Conservation (phyloP, 2,797 vertebrate genomes). For the Karalla daura region DNA sequence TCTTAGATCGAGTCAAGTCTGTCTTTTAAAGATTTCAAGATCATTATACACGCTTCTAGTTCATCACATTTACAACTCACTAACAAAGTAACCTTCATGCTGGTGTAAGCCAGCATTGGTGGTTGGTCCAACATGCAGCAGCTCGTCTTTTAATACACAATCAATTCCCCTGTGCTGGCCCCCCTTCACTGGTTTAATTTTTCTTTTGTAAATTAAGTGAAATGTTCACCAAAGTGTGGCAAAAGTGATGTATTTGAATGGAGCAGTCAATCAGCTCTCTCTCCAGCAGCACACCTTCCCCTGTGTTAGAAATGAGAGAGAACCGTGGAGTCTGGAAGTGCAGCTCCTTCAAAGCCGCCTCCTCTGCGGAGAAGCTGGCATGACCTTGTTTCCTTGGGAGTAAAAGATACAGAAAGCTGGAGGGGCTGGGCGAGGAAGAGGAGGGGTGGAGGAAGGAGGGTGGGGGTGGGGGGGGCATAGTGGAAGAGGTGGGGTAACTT, state of each 20-base stretch:
- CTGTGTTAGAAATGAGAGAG: constrained; percentile 46
- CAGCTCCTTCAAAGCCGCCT: constrained; percentile 73
- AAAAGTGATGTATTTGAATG: constrained; percentile 52
- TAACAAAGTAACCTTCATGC: no score
- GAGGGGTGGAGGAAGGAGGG: constrained; percentile 63
- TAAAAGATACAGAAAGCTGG: constrained; percentile 83
- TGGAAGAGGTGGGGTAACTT: constrained; percentile 85
- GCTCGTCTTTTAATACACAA: no score
- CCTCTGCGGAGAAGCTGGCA: constrained; percentile 70
- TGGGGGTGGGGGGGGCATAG: constrained; percentile 49
- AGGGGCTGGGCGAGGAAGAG: constrained; percentile 71
- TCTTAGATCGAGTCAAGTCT: no score
- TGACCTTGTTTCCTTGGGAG: constrained; percentile 93
- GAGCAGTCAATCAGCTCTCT: constrained; percentile 34
- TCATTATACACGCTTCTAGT: no score
- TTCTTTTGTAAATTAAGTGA: constrained; percentile 15
- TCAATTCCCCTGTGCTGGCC: no score
- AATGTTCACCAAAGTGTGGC: constrained; percentile 4
- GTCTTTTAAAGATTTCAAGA: no score
- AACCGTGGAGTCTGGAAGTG: constrained; percentile 56
- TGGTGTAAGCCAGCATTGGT: no score
- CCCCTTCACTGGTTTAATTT: no score
- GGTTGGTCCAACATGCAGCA: no score
- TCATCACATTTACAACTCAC: no score
- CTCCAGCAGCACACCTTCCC: constrained; percentile 38